Base-by-base conservation (phyloP, 2,113 vertebrate genomes). In the Mystacornis crossleyi region DNA sequence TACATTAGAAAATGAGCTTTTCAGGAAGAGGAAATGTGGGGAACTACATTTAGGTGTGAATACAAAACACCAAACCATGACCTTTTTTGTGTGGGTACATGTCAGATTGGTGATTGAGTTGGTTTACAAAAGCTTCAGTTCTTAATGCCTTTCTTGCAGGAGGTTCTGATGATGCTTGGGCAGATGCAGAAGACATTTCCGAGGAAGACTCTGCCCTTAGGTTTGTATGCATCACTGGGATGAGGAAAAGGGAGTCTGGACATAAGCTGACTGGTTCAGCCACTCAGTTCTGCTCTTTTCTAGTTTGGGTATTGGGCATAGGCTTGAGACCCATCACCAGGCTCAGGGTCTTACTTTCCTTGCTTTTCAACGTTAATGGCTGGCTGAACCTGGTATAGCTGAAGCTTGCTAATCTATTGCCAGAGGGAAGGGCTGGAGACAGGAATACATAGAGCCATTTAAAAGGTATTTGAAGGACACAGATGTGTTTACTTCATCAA, bases 131-230 rank as follows among this genome's bases (percentile, higher is more conserved):
- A 43, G 25, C 33, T 78, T 79, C 29, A 23, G 6, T 77, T 88
- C 50, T 75, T 81, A 48, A 65, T 78, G 23, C 40, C 51, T 94
- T 94, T 74, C 67, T 96, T 95, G 66, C 96, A 99, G 99, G 99
- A 82, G 99, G 99, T 84, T 98, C 98, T 75, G 99, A 99, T 19
- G 99, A 99, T 92, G 98, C 99, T 15, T 99, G 98, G 98, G 98
- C 98, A 2, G 99, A 99, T 83, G 93, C 98, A 9, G 99, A 99
- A 83, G 99, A 99, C 66, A 92, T 99, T 86, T 98, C 98, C 1
- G 99, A 99, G 91, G 99, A 99, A n/a, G 99, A 99, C 93, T 96
- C 97, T 67, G 98, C 96, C 8, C 98, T 98, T 91, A 98, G 99
- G 99, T 99, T 96, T 98, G 98, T 97, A 62, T 79, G 19, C 51